phyloP scores from a whole-genome alignment of 2,113 vertebrate genomes.

The Paramormyrops kingsleyae region DNA sequence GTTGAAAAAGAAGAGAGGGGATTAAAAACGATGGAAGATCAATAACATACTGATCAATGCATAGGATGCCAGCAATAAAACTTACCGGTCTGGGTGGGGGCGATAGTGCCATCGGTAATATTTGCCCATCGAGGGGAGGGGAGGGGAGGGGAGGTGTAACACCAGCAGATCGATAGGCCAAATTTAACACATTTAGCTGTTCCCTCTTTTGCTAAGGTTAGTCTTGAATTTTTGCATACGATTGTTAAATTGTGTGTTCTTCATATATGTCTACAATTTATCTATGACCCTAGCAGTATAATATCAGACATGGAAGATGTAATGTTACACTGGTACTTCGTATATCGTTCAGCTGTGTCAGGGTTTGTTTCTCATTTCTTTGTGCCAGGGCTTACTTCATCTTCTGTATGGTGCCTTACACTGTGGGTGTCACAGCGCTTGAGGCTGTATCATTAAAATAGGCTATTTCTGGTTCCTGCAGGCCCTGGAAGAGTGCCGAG shows the following conservation, averaged over 20 bases:
- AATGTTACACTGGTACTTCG: background rate
- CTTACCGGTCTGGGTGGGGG: background rate
- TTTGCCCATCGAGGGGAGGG: background rate
- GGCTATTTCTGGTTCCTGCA: constrained; percentile 22
- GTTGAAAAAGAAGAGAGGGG: background rate
- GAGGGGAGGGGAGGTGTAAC: background rate
- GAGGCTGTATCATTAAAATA: background rate
- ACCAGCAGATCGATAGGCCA: background rate
- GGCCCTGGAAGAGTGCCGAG: constrained; percentile 54
- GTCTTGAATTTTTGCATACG: background rate
- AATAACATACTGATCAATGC: background rate
- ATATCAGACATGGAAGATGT: background rate
- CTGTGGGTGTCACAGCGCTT: background rate
- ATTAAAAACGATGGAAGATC: background rate
- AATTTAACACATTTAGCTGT: background rate
- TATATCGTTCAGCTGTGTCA: background rate
- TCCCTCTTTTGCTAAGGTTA: background rate
- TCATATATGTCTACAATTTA: background rate
- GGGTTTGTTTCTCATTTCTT: background rate
- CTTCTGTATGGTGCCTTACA: background rate
- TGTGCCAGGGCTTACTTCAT: background rate
- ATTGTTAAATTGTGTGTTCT: background rate
- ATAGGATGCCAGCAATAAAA: background rate
- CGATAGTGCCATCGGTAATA: background rate
- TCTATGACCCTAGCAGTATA: background rate